Conservation (phyloP, 2,797 vertebrate genomes). For the Triplophysa yarkandensis region DNA sequence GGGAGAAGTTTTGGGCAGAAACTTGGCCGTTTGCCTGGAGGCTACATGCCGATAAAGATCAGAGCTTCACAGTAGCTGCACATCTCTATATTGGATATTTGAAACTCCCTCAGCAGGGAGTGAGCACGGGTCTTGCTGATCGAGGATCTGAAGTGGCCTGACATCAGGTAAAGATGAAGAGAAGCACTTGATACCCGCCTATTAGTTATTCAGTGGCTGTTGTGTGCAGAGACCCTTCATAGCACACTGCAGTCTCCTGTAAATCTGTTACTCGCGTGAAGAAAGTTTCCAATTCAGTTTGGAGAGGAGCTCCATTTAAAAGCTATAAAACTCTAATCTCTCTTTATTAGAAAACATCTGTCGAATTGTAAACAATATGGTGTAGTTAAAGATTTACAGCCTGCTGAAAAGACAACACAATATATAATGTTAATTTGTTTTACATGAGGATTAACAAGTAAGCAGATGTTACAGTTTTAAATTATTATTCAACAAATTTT, state of each 20-base stretch:
- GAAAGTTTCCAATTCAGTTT: slow-evolving; percentile 32
- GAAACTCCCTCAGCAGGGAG: slow-evolving; percentile 15
- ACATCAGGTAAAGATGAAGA: background rate
- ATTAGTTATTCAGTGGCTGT: slow-evolving; percentile 49
- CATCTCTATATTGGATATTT: slow-evolving; percentile 16
- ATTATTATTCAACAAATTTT: background rate
- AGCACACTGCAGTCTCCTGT: slow-evolving; percentile 26
- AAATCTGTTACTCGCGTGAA: slow-evolving; percentile 33
- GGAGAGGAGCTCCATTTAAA: background rate
- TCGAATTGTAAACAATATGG: slow-evolving; percentile 19
- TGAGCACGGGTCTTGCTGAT: background rate
- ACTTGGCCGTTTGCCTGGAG: slow-evolving; percentile 18
- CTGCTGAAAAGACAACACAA: slow-evolving; percentile 54
- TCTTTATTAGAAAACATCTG: slow-evolving; percentile 22
- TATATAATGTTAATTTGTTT: slow-evolving; percentile 48
- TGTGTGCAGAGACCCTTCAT: slow-evolving; percentile 17
- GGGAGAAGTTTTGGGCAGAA: slow-evolving; percentile 6
- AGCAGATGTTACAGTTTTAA: too few species aligned
- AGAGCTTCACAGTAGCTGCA: slow-evolving; percentile 1
- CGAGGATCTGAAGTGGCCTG: background rate
- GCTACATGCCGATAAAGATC: slow-evolving; percentile 17
- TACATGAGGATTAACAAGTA: slow-evolving; percentile 36
- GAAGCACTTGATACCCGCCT: slow-evolving; percentile 11
- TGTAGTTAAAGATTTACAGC: slow-evolving; percentile 52
- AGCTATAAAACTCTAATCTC: slow-evolving; percentile 4